Evolutionary conservation across 2,113 vertebrate species (phyloP), one percentile per base, ranked within the genome.

Genomic region (Oreotrochilus melanogaster): DNA sequence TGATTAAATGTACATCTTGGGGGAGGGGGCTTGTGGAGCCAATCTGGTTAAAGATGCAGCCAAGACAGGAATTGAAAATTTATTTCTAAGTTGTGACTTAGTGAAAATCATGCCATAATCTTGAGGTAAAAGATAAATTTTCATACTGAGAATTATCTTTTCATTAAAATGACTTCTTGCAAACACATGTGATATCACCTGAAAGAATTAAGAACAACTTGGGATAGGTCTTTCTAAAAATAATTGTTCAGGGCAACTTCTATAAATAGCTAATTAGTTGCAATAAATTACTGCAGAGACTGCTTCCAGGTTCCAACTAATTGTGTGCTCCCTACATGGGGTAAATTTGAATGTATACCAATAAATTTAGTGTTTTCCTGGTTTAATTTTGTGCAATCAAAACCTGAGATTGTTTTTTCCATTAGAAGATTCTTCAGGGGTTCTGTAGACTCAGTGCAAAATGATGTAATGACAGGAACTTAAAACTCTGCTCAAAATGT

Each of bases 401-500:
- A 84, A n/a, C 10, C 80, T 78, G 60, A 39, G 35, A 12, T 84
- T 79, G 54, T 39, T 21, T 84, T 47, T 54, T 39, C 31, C 7
- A 24, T 64, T 57, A 37, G 39, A 80, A n/a, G 12, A 8, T 48
- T 56, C 86, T 91, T 67, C 54, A 92, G 37, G 54, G 15, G 58
- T 19, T 54, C 47, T 86, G 17, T 83, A 91, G 43, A 42, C 50
- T 54, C 9, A 54, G 7, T 72, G 64, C 43, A 51, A 35, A 61
- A 33, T 60, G 31, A 53, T 79, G 31, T 43, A 56, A 76, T 45
- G 88, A 88, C 87, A 92, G 47, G 92, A 95, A 84, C 22, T 71
- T 88, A 94, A 91, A 93, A 94, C 64, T 62, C 7, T 25, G 18
- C 60, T 89, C 84, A 88, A 93, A 95, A 96, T 98, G 35, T 92